Conservation (phyloP, 53 echinoderm and acorn worm genomes). For the Paracentrotus lividus region DNA sequence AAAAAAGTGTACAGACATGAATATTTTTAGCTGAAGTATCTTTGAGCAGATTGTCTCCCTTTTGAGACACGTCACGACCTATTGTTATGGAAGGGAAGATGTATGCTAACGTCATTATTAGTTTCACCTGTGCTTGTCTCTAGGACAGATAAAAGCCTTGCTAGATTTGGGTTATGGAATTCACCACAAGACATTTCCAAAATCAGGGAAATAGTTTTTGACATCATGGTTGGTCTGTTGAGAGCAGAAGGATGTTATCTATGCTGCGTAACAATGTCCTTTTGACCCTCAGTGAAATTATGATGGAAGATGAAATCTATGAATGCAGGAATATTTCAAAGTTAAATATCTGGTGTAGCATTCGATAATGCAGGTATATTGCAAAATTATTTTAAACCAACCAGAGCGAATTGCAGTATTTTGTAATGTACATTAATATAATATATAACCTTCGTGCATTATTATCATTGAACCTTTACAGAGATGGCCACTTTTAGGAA, state of each 20-base stretch:
- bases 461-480: too few species aligned
- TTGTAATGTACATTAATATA: too few species aligned
- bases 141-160: neutral
- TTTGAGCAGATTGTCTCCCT: neutral
- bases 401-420: too few species aligned
- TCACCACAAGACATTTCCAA: neutral
- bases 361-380: too few species aligned
- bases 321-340: neutral
- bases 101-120: neutral
- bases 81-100: neutral
- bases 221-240: too few species aligned
- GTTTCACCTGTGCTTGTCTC: neutral
- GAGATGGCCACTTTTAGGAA: too few species aligned
- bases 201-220: too few species aligned
- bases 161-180: slow-evolving; percentile 2
- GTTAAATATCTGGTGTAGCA: neutral
- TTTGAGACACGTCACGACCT: neutral
- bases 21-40: too few species aligned
- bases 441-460: too few species aligned
- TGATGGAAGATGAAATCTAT: neutral
- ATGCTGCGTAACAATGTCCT: neutral
- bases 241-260: neutral
- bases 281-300: neutral
- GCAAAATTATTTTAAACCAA: too few species aligned
- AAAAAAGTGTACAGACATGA: too few species aligned